Conservation (phyloP, 2,113 vertebrate species). For the Neomonachus schauinslandi region DNA sequence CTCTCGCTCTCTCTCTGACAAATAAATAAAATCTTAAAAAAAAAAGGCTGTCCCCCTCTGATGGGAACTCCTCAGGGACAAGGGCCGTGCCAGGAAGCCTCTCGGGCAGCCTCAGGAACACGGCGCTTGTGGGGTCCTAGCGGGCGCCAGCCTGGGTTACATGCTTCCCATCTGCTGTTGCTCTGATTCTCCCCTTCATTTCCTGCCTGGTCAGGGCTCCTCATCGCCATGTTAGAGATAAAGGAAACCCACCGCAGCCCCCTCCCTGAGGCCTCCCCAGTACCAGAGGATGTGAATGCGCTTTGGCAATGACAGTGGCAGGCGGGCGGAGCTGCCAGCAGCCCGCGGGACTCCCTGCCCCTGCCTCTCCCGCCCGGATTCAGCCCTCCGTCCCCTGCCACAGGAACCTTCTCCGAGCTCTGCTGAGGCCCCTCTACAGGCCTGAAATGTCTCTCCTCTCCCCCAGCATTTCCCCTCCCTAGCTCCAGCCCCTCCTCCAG, state of each 20-base stretch:
- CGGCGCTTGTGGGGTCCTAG: rapidly evolving
- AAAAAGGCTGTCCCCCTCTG: not conserved
- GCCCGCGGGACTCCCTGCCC: not conserved
- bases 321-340: rapidly evolving
- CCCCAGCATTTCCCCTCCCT: not conserved
- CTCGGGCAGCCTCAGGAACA: not conserved
- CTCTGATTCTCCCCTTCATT: not conserved
- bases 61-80: not conserved
- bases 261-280: not conserved
- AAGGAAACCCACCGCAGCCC: not conserved
- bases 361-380: too few species aligned
- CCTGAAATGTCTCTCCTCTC: not conserved
- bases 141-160: rapidly evolving
- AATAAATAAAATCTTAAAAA: too few species aligned
- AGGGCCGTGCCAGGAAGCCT: rapidly evolving
- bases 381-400: not conserved
- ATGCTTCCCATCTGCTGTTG: rapidly evolving
- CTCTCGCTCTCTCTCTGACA: too few species aligned
- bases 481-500: not conserved
- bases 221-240: rapidly evolving
- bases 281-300: too few species aligned
- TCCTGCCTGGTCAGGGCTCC: not conserved
- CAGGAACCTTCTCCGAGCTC: not conserved
- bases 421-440: not conserved
- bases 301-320: rapidly evolving